Conservation (phyloP, 1,140 invertebrate genomes). For the Neuroterus valhalla region DNA sequence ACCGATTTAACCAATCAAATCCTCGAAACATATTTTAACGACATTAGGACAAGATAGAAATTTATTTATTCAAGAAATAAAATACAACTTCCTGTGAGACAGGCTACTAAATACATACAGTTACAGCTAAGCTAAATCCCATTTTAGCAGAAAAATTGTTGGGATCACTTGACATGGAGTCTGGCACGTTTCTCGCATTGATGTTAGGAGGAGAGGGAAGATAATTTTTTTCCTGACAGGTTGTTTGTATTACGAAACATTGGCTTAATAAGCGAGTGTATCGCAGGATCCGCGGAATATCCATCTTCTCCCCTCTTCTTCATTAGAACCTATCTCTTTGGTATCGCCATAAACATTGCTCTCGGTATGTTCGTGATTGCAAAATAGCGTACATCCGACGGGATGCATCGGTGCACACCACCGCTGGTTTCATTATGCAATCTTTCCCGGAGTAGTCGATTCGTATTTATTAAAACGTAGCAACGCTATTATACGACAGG, state of each 20-base stretch:
- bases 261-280: constrained; percentile 66
- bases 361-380: constrained; percentile 69
- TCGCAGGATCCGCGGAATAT: constrained; percentile 64
- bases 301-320: constrained; percentile 48
- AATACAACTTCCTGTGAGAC: too few species aligned
- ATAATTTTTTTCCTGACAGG: constrained; percentile 55
- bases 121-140: too few species aligned
- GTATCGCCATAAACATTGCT: constrained; percentile 70
- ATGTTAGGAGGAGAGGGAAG: constrained; percentile 45
- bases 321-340: constrained; percentile 36
- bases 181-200: constrained; percentile 32
- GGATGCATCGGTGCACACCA: constrained; percentile 64
- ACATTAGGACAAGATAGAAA: too few species aligned
- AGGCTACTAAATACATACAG: too few species aligned
- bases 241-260: constrained; percentile 64
- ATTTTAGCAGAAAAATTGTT: too few species aligned
- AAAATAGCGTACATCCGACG: constrained; percentile 72
- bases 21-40: too few species aligned
- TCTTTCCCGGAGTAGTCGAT: too few species aligned
- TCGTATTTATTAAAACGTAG: too few species aligned
- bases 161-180: too few species aligned
- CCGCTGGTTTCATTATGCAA: background rate
- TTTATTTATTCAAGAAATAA: too few species aligned
- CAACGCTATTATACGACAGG: too few species aligned
- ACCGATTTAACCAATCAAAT: too few species aligned